Evolutionary conservation across 2,113 vertebrate genomes (phyloP).

Genomic region (Hystrix cristata): DNA sequence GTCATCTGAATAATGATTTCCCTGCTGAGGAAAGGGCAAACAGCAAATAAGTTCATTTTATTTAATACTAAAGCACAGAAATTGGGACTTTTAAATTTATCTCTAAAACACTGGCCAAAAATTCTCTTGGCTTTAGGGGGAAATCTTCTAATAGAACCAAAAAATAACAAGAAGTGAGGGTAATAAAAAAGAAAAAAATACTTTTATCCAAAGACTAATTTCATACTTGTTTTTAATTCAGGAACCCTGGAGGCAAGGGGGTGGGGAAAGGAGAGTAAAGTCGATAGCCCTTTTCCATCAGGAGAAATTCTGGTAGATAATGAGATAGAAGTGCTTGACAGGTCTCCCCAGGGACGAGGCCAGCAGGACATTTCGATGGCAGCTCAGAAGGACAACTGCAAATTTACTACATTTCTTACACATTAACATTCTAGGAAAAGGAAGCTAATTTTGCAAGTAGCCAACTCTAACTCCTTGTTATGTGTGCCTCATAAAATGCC

Average conservation of each 20-base stretch:
- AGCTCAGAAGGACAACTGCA: background rate
- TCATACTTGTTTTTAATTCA: constrained; percentile 65
- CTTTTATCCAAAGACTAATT: background rate
- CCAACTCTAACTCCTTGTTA: constrained; percentile 33
- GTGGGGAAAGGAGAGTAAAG: background rate
- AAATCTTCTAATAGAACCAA: constrained; percentile 66
- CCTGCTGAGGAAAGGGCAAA: constrained; percentile 66
- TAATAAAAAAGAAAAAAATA: background rate
- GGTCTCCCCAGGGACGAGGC: constrained; percentile 26
- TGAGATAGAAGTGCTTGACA: constrained; percentile 68
- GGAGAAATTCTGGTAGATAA: constrained; percentile 52
- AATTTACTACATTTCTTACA: constrained; percentile 55
- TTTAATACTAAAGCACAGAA: constrained; percentile 60
- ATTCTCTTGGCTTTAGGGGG: constrained; percentile 35
- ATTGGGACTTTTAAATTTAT: constrained; percentile 59
- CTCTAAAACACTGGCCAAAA: constrained; percentile 49
- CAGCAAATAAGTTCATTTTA: constrained; percentile 74
- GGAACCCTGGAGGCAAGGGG: background rate
- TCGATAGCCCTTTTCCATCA: background rate
- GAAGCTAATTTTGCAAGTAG: constrained; percentile 43
- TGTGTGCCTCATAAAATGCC: constrained; percentile 34
- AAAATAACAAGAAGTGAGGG: constrained; percentile 8
- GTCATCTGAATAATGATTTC: constrained; percentile 60
- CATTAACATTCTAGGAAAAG: constrained; percentile 65
- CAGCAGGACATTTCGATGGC: background rate